These are phyloP conservation scores for Trypoxylon attenuatum DNA, from an alignment of 2,888 invertebrate genomes.

Conservation along the genomic window DNA sequence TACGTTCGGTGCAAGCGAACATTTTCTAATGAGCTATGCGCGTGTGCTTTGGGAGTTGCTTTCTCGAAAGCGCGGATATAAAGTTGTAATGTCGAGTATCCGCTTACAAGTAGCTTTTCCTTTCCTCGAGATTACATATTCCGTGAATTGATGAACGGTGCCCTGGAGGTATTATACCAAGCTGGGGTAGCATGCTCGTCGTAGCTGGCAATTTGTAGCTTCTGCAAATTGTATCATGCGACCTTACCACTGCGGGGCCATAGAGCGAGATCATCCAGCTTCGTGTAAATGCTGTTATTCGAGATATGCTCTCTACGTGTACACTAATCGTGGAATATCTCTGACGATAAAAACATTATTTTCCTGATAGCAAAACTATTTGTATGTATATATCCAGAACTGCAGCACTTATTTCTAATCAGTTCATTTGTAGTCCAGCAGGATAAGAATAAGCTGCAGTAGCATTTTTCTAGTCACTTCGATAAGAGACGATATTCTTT, in stretches of 20 bases:
- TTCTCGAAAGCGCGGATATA: background rate
- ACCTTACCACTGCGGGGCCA: background rate
- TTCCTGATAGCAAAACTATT: background rate
- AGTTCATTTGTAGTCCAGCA: conserved; percentile 36
- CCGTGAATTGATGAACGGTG: conserved; percentile 4
- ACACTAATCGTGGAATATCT: no score
- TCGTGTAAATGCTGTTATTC: background rate
- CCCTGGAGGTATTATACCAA: background rate
- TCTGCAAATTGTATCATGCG: background rate
- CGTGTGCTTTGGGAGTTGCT: background rate
- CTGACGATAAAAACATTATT: no score
- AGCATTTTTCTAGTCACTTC: conserved; percentile 30
- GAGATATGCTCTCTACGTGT: background rate
- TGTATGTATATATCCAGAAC: background rate
- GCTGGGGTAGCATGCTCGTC: background rate
- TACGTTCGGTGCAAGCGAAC: background rate
- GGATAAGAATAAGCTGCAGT: conserved; percentile 23
- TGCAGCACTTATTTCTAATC: conserved; percentile 13
- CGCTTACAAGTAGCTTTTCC: background rate
- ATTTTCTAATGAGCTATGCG: background rate
- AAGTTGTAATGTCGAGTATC: background rate
- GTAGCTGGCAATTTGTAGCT: background rate
- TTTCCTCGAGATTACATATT: background rate
- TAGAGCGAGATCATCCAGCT: background rate
- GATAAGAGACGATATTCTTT: conserved; percentile 5